These are phyloP conservation scores for Helleia helle DNA, from an alignment of 2,888 invertebrate species.

Conservation along the genomic window DNA sequence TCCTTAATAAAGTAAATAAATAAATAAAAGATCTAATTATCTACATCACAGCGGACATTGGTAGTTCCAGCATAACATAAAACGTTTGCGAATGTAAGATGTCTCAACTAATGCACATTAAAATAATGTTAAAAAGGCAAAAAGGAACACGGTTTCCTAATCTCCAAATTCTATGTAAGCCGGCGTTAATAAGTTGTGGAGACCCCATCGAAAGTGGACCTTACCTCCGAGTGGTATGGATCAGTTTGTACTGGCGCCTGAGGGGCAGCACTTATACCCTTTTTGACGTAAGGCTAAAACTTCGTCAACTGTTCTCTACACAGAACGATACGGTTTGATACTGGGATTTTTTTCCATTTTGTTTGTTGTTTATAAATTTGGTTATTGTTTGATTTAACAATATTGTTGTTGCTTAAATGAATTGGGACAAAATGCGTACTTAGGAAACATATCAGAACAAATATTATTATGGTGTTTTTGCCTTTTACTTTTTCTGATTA, in stretches of 20 bases:
- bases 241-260: constrained; percentile 17
- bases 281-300: constrained; percentile 36
- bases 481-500: too few relatives aligned
- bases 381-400: too few relatives aligned
- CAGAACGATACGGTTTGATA: constrained; percentile 10
- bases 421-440: too few relatives aligned
- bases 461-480: too few relatives aligned
- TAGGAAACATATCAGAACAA: too few relatives aligned
- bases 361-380: too few relatives aligned
- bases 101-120: constrained; percentile 20
- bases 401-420: too few relatives aligned
- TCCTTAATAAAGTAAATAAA: too few relatives aligned
- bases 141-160: constrained; percentile 56
- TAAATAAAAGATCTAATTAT: too few relatives aligned
- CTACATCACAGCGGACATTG: too few relatives aligned
- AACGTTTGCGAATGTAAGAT: neutral
- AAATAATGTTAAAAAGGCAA: constrained; percentile 33
- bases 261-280: constrained; percentile 11
- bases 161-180: constrained; percentile 62
- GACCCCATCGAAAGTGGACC: constrained; percentile 27
- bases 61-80: too few relatives aligned
- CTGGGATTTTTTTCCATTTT: too few relatives aligned
- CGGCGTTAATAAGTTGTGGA: constrained; percentile 57
- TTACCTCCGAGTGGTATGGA: constrained; percentile 20
- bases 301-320: constrained; percentile 24